Conservation (phyloP, 2,888 invertebrate genomes). For the Caenorhabditis angaria region DNA sequence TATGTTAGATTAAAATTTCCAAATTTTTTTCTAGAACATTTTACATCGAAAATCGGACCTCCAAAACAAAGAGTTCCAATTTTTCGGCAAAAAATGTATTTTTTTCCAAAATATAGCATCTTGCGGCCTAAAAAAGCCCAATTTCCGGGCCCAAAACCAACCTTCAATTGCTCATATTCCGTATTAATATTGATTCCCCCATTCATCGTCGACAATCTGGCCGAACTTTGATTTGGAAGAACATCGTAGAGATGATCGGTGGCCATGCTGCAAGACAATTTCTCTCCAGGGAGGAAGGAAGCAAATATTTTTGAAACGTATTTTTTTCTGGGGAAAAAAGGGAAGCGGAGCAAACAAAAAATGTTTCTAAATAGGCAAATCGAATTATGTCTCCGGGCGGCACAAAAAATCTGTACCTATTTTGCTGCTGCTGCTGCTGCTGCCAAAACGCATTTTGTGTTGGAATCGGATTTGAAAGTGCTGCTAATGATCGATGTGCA, state of each 20-base stretch:
- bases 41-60: no score
- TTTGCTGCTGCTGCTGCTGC: slow-evolving; percentile 12
- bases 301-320: background rate
- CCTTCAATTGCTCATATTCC: slow-evolving; percentile 3
- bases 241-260: slow-evolving; percentile 1
- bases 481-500: slow-evolving; percentile 19
- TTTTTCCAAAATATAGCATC: no score
- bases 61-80: no score
- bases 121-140: no score
- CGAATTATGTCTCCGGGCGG: background rate
- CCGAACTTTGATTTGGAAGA: background rate
- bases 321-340: background rate
- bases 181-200: background rate
- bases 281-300: background rate
- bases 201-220: background rate
- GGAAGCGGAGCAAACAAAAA: background rate
- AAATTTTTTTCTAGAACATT: no score
- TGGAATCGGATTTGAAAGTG: slow-evolving; percentile 57
- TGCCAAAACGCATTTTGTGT: slow-evolving; percentile 52
- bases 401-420: background rate
- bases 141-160: no score
- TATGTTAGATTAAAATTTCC: no score
- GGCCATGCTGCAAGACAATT: background rate
- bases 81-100: no score
- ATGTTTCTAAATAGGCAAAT: background rate